Evolutionary conservation across 2,113 vertebrate species (phyloP), one percentile per base, ranked within the genome.

Genomic region (Solea solea): DNA sequence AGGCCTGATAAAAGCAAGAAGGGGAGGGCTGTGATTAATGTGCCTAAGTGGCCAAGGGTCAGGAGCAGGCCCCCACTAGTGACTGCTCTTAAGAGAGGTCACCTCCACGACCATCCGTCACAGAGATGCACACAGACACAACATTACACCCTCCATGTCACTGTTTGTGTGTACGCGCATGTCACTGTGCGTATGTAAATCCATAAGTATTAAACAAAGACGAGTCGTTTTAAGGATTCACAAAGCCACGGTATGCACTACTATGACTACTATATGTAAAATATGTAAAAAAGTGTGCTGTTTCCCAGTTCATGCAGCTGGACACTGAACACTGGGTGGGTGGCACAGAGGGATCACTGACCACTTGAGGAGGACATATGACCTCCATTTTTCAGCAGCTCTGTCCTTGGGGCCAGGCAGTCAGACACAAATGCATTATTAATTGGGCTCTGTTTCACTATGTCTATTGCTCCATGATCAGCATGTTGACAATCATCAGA

Each of bases 21-120:
- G 87, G 66, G 83, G 84, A 74, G 56, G 91, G 59, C 81, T 81
- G 94, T 98, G 97, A 99, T 98, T 97, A 97, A 98, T 97, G 96
- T 93, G 92, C 93, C 92, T 95, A 95, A 98, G 97, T 94, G 95
- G 94, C 95, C 94, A 87, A 89, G 94, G 96, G 96, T 94, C 94
- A 92, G 81, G 91, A 90, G 92, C 91, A 86, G 89, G 91, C 92
- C 93, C 91, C 92, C 88, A 68, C 82, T 90, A 87, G 89, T 93
- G 88, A 88, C 93, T 93, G 92, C 94, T 93, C 94, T 94, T 95
- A 96, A 95, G 93, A 95, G 90, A 94, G 96, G 96, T 97, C 95
- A 95, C 85, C 73, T 78, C 86, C 91, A 86, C 80, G 78, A 80
- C 90, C 93, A 96, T 96, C 93, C 94, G 91, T 97, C 95, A 95